Percentiles rank a stretch among this genome's conserved stretches.
These are phyloP conservation scores for Trididemnum miniatum DNA, from an alignment of 23 tunicate species.

Conservation along the genomic window DNA sequence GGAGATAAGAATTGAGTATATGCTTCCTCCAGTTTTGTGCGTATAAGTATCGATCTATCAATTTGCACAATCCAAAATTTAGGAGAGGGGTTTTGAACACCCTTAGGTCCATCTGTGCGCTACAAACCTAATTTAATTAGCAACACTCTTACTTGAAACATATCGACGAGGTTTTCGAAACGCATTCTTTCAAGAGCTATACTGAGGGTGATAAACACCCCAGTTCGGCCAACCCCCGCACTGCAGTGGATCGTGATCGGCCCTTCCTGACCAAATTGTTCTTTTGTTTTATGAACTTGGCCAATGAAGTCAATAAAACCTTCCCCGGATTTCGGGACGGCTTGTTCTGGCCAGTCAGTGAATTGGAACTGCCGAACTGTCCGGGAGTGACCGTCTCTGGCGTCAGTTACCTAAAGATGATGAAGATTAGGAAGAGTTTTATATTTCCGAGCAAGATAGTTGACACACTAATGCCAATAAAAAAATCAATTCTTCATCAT, in stretches of 20 bases:
- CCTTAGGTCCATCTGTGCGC: too few species aligned
- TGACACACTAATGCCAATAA: neutral
- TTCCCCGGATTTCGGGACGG: conserved; percentile 97
- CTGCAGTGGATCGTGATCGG: conserved; percentile 99
- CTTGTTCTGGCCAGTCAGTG: conserved; percentile 99
- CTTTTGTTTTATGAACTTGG: conserved; percentile 99
- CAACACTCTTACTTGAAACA: conserved; percentile 96
- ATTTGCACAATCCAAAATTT: too few species aligned
- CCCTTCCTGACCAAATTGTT: conserved; percentile 98
- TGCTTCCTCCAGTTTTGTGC: too few species aligned
- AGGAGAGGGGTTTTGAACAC: too few species aligned
- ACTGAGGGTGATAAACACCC: conserved; percentile 94
- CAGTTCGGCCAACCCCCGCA: conserved; percentile 99
- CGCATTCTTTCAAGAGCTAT: conserved; percentile 96
- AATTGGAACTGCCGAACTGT: conserved; percentile 99
- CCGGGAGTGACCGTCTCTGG: conserved; percentile 96
- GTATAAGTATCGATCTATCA: too few species aligned
- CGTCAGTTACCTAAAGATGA: conserved; percentile 98
- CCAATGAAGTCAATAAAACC: conserved; percentile 98
- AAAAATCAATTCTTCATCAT: too few species aligned
- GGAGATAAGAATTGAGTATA: too few species aligned
- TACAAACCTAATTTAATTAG: too few species aligned
- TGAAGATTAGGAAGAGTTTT: too few species aligned
- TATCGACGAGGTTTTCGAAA: conserved; percentile 92
- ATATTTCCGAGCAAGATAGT: too few species aligned